Evolutionary conservation across 2,797 vertebrate genomes (phyloP), one percentile per base, ranked within the genome.

Genomic region (Cossypha dichroa): DNA sequence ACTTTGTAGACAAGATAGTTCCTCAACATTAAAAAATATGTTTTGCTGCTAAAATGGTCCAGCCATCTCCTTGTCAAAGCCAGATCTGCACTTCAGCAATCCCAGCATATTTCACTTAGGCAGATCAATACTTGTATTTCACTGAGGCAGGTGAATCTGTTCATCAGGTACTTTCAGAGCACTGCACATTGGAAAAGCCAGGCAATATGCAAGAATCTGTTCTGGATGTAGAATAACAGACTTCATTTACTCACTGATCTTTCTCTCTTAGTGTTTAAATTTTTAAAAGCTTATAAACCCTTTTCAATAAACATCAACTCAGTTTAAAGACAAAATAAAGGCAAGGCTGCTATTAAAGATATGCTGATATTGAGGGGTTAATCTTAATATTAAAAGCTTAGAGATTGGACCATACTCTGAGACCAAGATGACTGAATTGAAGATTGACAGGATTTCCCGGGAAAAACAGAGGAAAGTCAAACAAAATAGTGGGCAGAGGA

Each of bases 1-100:
- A 5, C 69, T 82, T 84, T 66, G 82, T 52, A 45, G 92, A 88
- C 83, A 91, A 91, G 68, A 81, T 26, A 70, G 60, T 90, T 93
- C 73, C 68, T 83, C 88, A 91, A 80, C 54, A 46, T 58, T 85
- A 78, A 85, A 92, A 92, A 76, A 83, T 51, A 62, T 11, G 36
- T 59, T 89, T 85, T 43, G 28, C 46, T 60, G 23, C 56, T 78
- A 21, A 87, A 85, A 36, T 4, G 36, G 56, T 4, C 34, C 77
- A 70, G 82, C 64, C 56, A 34, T 64, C 76, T 93, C 70, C n/a
- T 54, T 51, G 79, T 26, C 88, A 77, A 23, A 73, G 93, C 2
- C 62, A 55, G 29, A 73, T 31, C 43, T 17, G 62, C 38, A 31
- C 54, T 78, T 28, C 8, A 95, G 68, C 88, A 92, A 59, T 13